phyloP scores from a whole-genome alignment of 2,113 vertebrate species.

The Rhodinocichla rosea region DNA sequence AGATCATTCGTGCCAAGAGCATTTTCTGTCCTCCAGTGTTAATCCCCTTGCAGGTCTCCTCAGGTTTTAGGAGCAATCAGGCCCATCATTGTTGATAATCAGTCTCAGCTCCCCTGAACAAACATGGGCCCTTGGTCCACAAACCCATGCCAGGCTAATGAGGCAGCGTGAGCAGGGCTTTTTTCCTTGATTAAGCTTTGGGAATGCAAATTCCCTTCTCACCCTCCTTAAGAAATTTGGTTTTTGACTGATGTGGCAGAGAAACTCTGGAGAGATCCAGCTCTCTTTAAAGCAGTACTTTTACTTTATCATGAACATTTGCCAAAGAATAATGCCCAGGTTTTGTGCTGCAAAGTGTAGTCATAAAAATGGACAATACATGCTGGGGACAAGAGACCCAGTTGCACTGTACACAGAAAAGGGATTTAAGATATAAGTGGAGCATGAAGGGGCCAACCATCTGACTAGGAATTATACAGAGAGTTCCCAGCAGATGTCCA shows the following conservation, averaged over 20 bases:
- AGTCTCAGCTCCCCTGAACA: background rate
- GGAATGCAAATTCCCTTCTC: background rate
- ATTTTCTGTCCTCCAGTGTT: background rate
- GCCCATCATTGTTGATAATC: background rate
- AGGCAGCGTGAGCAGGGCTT: background rate
- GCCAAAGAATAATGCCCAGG: background rate
- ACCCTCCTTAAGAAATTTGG: background rate
- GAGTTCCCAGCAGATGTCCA: background rate
- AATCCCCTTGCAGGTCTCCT: background rate
- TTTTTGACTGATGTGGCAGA: background rate
- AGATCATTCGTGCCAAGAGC: background rate
- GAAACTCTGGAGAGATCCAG: background rate
- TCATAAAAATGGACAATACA: background rate
- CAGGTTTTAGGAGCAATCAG: background rate
- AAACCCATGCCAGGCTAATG: background rate
- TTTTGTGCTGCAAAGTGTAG: background rate
- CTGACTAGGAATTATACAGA: background rate
- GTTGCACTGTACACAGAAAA: background rate
- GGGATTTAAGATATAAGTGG: background rate
- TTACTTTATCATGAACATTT: background rate
- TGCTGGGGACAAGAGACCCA: background rate
- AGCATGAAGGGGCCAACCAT: background rate
- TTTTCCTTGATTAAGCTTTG: background rate
- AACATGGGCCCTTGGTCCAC: accelerated
- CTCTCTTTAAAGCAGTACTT: background rate